A percentile compares a stretch with the other conserved stretches of the same genome.
phyloP scores from a whole-genome alignment of 2,797 vertebrate species.

The Tenualosa ilisha region DNA sequence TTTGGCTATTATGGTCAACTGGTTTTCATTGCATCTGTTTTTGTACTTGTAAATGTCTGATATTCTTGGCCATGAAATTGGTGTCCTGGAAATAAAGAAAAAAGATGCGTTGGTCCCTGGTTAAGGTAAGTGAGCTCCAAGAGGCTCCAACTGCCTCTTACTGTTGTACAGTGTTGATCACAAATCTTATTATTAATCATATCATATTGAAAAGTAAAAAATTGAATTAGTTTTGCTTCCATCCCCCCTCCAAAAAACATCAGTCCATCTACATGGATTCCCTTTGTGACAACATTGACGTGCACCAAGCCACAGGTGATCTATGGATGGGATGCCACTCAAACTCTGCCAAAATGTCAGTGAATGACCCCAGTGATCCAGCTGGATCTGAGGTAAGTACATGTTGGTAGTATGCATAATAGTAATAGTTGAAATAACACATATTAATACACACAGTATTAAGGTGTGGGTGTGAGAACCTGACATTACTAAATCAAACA shows the following conservation, averaged over 20 bases:
- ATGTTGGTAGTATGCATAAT: not conserved
- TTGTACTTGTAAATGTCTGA: conserved; percentile 71
- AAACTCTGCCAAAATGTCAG: conserved; percentile 68
- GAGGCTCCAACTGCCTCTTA: not conserved
- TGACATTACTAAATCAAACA: no score
- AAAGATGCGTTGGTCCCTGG: conserved; percentile 57
- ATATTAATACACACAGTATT: not conserved
- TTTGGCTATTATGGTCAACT: not conserved
- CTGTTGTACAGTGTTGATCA: not conserved
- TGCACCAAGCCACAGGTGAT: conserved; percentile 78
- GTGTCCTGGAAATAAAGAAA: conserved; percentile 68
- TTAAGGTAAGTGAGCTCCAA: conserved; percentile 66
- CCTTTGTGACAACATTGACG: conserved; percentile 76
- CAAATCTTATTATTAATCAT: not conserved
- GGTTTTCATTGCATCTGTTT: conserved; percentile 16
- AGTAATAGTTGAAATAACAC: not conserved
- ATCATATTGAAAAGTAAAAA: not conserved
- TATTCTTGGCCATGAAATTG: conserved; percentile 63
- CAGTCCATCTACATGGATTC: conserved; percentile 71
- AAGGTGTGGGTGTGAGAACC: no score
- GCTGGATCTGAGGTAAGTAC: conserved; percentile 81
- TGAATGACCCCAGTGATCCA: conserved; percentile 67
- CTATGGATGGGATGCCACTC: conserved; percentile 81
- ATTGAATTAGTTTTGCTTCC: not conserved
- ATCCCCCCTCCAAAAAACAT: not conserved